Percentiles rank a stretch among this genome's conserved stretches.
Evolutionary conservation across 2,888 invertebrate species (phyloP).

Genomic region (Endomychus coccineus): DNA sequence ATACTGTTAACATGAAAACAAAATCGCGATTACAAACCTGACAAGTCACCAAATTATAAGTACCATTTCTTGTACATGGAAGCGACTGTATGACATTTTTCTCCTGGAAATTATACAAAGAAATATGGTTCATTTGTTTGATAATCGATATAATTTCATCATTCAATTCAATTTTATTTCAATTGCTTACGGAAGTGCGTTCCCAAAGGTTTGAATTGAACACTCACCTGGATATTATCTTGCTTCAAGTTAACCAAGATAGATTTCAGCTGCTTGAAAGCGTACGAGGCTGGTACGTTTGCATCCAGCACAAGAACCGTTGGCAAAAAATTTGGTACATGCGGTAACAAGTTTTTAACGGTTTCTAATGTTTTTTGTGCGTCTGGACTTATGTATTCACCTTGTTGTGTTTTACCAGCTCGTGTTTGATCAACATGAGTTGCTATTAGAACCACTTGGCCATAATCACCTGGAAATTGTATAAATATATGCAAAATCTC

Average conservation of each 20-base stretch:
- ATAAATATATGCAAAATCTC: too few species aligned
- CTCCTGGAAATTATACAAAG: too few species aligned
- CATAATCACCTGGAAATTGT: conserved; percentile 51
- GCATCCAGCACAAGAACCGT: conserved; percentile 55
- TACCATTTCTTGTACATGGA: too few species aligned
- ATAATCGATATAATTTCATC: too few species aligned
- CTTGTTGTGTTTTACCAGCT: conserved; percentile 48
- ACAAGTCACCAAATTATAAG: too few species aligned
- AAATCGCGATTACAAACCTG: too few species aligned
- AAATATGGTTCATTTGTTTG: too few species aligned
- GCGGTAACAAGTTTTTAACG: conserved; percentile 45
- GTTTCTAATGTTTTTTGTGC: conserved; percentile 46
- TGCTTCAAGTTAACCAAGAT: conserved; percentile 48
- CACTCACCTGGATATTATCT: conserved; percentile 47
- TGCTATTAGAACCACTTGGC: conserved; percentile 55
- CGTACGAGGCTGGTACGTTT: conserved; percentile 53
- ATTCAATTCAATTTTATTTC: too few species aligned
- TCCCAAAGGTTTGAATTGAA: conserved; percentile 1
- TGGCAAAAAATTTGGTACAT: conserved; percentile 52
- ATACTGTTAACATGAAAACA: too few species aligned
- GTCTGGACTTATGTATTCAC: conserved; percentile 52
- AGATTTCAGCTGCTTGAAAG: conserved; percentile 54
- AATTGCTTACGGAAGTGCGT: too few species aligned
- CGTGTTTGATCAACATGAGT: conserved; percentile 54
- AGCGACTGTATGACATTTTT: too few species aligned